A percentile compares a stretch with the other conserved stretches of the same genome.
These are phyloP conservation scores for Dasypus novemcinctus DNA, from an alignment of 2,113 vertebrate species.

Conservation along the genomic window DNA sequence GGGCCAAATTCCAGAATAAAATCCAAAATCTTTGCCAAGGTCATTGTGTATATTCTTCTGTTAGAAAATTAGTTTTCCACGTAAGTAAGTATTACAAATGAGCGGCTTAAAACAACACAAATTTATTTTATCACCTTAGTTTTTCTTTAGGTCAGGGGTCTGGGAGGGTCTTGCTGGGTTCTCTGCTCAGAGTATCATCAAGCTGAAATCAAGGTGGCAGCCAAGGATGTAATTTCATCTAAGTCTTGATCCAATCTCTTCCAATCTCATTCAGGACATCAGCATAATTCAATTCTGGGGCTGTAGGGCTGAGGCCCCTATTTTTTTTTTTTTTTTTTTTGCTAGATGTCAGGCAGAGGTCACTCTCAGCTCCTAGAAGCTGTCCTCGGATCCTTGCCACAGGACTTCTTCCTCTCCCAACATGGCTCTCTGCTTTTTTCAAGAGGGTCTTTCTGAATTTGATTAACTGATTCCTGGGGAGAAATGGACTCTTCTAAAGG, in stretches of 20 bases:
- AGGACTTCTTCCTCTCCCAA: background rate
- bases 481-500: background rate
- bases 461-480: background rate
- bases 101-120: background rate
- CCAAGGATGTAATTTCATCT: background rate
- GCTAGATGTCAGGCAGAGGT: background rate
- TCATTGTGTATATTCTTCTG: background rate
- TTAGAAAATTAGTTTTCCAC: background rate
- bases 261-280: background rate
- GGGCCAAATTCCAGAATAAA: background rate
- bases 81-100: background rate
- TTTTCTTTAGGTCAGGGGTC: background rate
- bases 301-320: background rate
- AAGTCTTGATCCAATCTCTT: background rate
- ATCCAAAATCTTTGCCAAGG: background rate
- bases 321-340: background rate
- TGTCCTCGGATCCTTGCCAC: background rate
- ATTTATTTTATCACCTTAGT: background rate
- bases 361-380: background rate
- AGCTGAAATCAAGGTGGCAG: background rate
- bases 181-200: background rate
- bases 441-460: background rate
- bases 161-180: background rate
- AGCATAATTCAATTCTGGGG: background rate
- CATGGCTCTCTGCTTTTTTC: background rate